Base-by-base conservation (phyloP, 2,113 vertebrate genomes). In the Xenopus tropicalis region DNA sequence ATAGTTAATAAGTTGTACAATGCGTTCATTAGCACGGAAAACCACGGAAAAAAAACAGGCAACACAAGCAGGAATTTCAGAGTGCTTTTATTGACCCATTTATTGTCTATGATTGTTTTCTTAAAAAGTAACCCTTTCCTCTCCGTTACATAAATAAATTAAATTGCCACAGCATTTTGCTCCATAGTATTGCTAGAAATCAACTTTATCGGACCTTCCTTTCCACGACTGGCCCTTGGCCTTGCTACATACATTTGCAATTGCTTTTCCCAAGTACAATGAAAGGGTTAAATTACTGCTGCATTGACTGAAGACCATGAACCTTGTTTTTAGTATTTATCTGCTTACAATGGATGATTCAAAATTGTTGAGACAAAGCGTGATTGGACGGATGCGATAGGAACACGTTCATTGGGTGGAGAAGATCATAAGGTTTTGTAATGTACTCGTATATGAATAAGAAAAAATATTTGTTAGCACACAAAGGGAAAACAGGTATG, bases 171-270 rank as follows among this genome's bases (percentile, higher is more conserved):
- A 62, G 21, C 66, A 69, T 21, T 75, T 48, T 23, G 5, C 54
- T 69, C 48, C 73, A 76, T 69, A 44, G 72, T 75, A 76, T 76
- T 76, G 72, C 73, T 76, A 69, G 61, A 69, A 51, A 42, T 67
- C 42, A 69, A 20, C 58, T 43, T 14, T 25, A 62, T 21, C 12
- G 23, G 25, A 69, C 23, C 20, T 42, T 3, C 48, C 67, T 54
- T 44, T 25, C 16, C 5, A 29, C 46, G 52, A 58, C n/a, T 13
- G 16, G n/a, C 51, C 11, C 23, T 22, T 46, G 46, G 56, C 43
- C 57, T 10, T 70, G 24, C 19, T 74, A 58, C 72, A 74, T 37
- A 61, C 46, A 57, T 17, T 54, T 54, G 19, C 19, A 54, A n/a
- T 17, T 54, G 16, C 52, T n/a, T 14, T 8, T 17, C 52, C 52